Base-by-base conservation (phyloP, 2,888 invertebrate genomes). In the Phyto melanocephala region DNA sequence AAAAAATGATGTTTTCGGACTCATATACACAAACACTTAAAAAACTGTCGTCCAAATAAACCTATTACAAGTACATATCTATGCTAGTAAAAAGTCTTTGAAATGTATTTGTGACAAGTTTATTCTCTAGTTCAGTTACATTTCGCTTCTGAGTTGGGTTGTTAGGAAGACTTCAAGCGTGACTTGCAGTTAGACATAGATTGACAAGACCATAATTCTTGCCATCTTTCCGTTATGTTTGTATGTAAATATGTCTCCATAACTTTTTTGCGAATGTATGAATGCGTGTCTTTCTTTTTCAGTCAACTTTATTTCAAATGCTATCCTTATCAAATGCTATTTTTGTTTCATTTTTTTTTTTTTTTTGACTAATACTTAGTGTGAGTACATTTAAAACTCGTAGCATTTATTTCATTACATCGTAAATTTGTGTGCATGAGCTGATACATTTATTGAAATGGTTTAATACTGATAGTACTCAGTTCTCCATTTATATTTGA, bases 391-490 rank as follows among this genome's bases (percentile, higher is more conserved):
- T 28, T 6, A 28, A 5, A 28, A 28, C 28, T 28, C 3, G n/a
- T 62, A 8, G 15, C 42, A 62, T 47, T 33, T 33, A 50, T 20
- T 58, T 67, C 37, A 20, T 24, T 60, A 13, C 22, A 37, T 22
- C 7, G 13, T 37, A 40, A 50, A 60, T 62, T 37, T 24, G 15
- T 15, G 6, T 1, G 13, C 2, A 47, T 11, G 6, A 28, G 28
- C n/a, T 22, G 5, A n/a, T 11, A 45, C n/a, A 22, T 63, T 63
- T 63, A 45, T 56, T 54, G 13, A 75, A 47, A 20, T 52, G 28
- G 56, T 54, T 45, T 33, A 47, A 47, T 47, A 33, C 33, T 28
- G 2, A n/a, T n/a, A n/a, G 15, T 13, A 54, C 28, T 56, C 40
- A 33, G 13, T 52, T 17, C 33, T 62, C 3, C 15, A 37, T 35